Conservation (phyloP, 2,888 invertebrate species). For the Cenopis cana region DNA sequence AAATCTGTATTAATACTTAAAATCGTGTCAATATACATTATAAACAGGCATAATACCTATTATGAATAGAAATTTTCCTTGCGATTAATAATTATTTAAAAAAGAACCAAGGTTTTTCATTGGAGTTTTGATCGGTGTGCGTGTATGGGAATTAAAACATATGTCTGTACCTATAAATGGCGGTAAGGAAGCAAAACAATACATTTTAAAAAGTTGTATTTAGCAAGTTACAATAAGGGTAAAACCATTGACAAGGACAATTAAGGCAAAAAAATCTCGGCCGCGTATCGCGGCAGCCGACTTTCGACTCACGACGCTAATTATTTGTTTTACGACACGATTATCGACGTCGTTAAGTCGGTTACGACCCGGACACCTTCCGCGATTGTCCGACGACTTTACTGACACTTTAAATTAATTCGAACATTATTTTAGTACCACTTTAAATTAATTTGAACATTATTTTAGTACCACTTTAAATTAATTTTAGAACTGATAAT, state of each 20-base stretch:
- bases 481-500: slow-evolving; percentile 63
- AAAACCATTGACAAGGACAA: slow-evolving; percentile 4
- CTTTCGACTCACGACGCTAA: slow-evolving; percentile 59
- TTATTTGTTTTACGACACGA: slow-evolving; percentile 84
- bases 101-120: neutral
- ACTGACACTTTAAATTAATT: slow-evolving; percentile 71
- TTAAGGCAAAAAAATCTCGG: slow-evolving; percentile 25
- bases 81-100: no score
- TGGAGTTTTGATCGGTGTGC: neutral
- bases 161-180: neutral
- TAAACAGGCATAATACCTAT: no score
- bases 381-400: slow-evolving; percentile 68
- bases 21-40: no score
- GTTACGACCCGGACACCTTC: slow-evolving; percentile 80
- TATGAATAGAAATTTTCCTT: no score
- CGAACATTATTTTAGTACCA: slow-evolving; percentile 65
- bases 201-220: neutral
- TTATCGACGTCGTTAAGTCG: slow-evolving; percentile 76
- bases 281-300: slow-evolving; percentile 40
- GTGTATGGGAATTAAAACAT: neutral
- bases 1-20: no score
- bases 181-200: neutral
- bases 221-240: neutral
- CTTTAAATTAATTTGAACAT: slow-evolving; percentile 71
- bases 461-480: slow-evolving; percentile 65